Evolutionary conservation across 2,113 vertebrate genomes (phyloP).

Genomic region (Numida meleagris): DNA sequence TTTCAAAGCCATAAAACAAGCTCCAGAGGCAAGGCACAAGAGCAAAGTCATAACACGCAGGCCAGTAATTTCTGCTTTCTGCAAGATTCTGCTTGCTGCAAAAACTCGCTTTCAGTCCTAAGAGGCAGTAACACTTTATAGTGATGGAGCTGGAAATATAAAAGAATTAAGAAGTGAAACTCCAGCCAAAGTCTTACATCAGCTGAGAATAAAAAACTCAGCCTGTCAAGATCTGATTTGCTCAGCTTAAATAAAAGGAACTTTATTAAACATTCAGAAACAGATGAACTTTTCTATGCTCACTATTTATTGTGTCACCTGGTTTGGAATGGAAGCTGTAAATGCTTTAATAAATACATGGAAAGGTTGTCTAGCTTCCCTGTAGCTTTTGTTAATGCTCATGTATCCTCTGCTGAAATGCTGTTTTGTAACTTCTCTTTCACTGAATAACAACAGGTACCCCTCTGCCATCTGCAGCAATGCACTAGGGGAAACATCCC

Average conservation of each 20-base stretch:
- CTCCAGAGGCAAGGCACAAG: slow-evolving; percentile 29
- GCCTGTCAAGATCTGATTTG: not conserved
- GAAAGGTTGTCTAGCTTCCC: slow-evolving; percentile 32
- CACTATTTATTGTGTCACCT: not conserved
- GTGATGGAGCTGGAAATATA: slow-evolving; percentile 35
- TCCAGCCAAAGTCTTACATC: slow-evolving; percentile 18
- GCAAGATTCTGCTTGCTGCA: slow-evolving; percentile 19
- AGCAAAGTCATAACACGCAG: slow-evolving; percentile 21
- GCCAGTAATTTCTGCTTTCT: slow-evolving; percentile 48
- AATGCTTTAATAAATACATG: slow-evolving; percentile 45
- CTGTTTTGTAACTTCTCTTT: slow-evolving; percentile 58
- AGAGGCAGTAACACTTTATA: slow-evolving; percentile 41
- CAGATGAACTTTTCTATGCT: slow-evolving; percentile 26
- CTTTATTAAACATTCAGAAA: slow-evolving; percentile 41
- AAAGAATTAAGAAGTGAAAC: slow-evolving; percentile 53
- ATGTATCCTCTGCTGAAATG: slow-evolving; percentile 45
- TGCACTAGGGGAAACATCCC: slow-evolving; percentile 29
- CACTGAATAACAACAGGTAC: slow-evolving; percentile 51
- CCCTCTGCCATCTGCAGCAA: slow-evolving; percentile 27
- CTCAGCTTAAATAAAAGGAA: slow-evolving; percentile 32
- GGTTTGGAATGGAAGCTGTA: slow-evolving; percentile 31
- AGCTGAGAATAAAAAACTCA: slow-evolving; percentile 8
- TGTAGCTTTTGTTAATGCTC: slow-evolving; percentile 48
- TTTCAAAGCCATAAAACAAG: slow-evolving; percentile 29
- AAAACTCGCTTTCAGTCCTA: slow-evolving; percentile 33